Evolutionary conservation across 2,113 vertebrate species (phyloP).

Genomic region (Megaleporinus macrocephalus): DNA sequence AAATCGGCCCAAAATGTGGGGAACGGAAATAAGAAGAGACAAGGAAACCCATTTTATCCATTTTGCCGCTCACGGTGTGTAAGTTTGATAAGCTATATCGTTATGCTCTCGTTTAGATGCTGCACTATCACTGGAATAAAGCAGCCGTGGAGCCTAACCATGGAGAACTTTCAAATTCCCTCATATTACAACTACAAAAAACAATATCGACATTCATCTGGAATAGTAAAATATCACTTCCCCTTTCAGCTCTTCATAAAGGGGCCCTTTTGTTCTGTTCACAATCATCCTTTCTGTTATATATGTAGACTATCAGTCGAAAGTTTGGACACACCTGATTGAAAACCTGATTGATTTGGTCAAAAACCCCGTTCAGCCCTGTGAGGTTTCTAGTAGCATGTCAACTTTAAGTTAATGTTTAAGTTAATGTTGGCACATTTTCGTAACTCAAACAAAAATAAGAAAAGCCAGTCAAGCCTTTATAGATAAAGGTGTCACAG

Average conservation of each 20-base stretch:
- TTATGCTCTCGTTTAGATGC: not conserved
- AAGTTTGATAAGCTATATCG: not conserved
- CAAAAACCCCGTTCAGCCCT: no score
- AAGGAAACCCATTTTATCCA: not conserved
- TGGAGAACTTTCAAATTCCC: not conserved
- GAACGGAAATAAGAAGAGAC: conserved; percentile 11
- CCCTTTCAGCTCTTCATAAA: not conserved
- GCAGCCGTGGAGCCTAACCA: not conserved
- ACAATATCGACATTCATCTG: not conserved
- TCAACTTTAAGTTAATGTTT: no score
- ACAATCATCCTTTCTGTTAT: not conserved
- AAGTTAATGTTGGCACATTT: no score
- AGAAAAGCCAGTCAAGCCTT: no score
- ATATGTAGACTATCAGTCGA: no score
- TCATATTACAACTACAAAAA: not conserved
- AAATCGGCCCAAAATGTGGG: not conserved
- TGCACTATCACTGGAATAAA: conserved; percentile 4
- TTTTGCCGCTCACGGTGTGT: not conserved
- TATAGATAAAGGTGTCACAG: no score
- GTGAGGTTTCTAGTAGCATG: no score
- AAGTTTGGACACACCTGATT: no score
- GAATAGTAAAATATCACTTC: not conserved
- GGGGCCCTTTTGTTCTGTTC: not conserved
- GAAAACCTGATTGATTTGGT: no score
- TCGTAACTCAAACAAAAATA: no score